Conservation (phyloP, 1,140 invertebrate species). For the Hydropsyche tenuis region DNA sequence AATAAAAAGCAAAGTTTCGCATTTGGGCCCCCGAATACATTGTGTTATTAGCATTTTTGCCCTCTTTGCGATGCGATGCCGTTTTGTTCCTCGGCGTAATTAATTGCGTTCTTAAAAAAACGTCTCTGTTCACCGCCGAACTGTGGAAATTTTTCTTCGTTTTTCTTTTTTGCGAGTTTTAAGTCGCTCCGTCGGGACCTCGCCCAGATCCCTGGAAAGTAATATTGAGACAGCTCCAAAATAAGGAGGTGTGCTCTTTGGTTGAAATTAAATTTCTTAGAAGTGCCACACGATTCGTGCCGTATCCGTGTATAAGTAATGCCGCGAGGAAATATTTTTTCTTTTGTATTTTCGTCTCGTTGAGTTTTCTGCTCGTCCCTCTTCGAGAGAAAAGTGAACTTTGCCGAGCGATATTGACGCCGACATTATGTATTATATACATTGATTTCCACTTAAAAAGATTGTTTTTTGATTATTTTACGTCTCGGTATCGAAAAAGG, state of each 20-base stretch:
- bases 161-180: no score
- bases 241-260: slow-evolving; percentile 18
- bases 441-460: no score
- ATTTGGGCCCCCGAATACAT: not conserved
- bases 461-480: no score
- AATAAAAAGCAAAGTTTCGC: no score
- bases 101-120: slow-evolving; percentile 21
- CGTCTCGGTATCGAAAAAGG: no score
- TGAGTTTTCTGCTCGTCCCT: no score
- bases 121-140: not conserved
- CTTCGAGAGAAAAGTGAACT: no score
- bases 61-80: not conserved
- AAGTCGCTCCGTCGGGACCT: no score
- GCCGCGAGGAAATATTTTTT: no score
- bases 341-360: no score
- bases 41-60: not conserved
- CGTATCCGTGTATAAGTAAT: not conserved
- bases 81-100: not conserved
- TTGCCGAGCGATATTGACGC: no score
- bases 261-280: slow-evolving; percentile 19
- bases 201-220: not conserved
- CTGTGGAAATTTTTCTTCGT: not conserved
- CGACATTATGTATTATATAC: no score
- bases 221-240: slow-evolving; percentile 13
- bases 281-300: not conserved